Evolutionary conservation across 2,888 invertebrate species (phyloP).

Genomic region (Lasius platythorax): DNA sequence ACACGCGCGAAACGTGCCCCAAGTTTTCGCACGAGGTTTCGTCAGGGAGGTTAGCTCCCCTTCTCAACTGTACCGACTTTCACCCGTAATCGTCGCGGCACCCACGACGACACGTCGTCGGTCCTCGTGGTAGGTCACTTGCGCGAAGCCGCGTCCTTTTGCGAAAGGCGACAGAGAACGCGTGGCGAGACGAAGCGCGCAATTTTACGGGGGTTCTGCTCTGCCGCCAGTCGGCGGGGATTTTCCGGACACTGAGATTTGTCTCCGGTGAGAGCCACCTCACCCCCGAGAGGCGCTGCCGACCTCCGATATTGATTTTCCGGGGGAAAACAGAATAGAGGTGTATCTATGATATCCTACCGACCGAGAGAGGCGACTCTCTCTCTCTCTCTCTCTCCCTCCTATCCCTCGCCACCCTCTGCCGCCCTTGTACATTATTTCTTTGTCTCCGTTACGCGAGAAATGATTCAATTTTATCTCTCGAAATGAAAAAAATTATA

Average conservation of each 20-base stretch:
- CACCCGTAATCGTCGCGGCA: slow-evolving; percentile 23
- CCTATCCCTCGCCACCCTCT: neutral
- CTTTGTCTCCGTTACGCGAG: neutral
- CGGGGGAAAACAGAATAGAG: slow-evolving; percentile 80
- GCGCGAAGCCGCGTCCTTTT: slow-evolving; percentile 3
- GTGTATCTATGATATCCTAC: slow-evolving; percentile 81
- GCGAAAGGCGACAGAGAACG: slow-evolving; percentile 9
- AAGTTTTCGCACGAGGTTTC: slow-evolving; percentile 68
- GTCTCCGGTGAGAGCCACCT: slow-evolving; percentile 80
- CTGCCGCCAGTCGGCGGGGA: slow-evolving; percentile 78
- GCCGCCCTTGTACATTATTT: neutral
- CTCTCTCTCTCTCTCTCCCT: neutral
- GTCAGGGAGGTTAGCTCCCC: slow-evolving; percentile 72
- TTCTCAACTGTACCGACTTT: slow-evolving; percentile 40
- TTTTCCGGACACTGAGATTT: slow-evolving; percentile 84
- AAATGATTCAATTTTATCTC: neutral
- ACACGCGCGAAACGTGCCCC: slow-evolving; percentile 33
- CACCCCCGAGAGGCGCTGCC: slow-evolving; percentile 82
- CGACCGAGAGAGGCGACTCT: slow-evolving; percentile 63
- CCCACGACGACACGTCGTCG: neutral
- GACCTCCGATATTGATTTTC: slow-evolving; percentile 85
- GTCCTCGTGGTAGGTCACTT: slow-evolving; percentile 11
- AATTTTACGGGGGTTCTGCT: slow-evolving; percentile 65
- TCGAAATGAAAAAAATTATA: neutral
- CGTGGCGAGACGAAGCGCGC: slow-evolving; percentile 10